Conservation (phyloP, 2,113 vertebrate genomes). For the Oceanodroma tethys region DNA sequence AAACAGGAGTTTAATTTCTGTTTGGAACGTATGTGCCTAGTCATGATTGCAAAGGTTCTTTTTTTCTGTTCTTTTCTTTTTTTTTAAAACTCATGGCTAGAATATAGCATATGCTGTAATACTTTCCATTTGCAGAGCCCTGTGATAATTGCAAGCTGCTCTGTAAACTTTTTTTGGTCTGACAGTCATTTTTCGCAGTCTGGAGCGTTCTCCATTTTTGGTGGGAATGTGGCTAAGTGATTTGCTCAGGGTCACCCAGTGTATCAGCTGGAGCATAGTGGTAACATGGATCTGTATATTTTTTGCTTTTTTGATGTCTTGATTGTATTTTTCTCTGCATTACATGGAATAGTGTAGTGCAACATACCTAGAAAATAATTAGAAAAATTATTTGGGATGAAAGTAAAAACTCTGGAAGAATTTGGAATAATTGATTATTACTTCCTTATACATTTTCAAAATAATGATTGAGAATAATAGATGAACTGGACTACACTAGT, state of each 20-base stretch:
- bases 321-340: not conserved
- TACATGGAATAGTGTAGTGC: not conserved
- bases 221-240: not conserved
- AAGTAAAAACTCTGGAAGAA: not conserved
- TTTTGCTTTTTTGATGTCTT: not conserved
- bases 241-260: not conserved
- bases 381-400: not conserved
- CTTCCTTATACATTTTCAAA: not conserved
- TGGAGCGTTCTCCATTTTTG: slow-evolving; percentile 28
- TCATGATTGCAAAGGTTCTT: not conserved
- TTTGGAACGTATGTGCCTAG: not conserved
- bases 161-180: slow-evolving; percentile 21
- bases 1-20: slow-evolving; percentile 10
- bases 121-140: slow-evolving; percentile 38
- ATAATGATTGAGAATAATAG: not conserved
- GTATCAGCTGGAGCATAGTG: not conserved
- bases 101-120: slow-evolving; percentile 9
- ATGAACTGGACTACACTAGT: not conserved
- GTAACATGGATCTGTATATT: not conserved
- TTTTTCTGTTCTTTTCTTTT: not conserved
- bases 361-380: not conserved
- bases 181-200: not conserved
- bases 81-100: not conserved
- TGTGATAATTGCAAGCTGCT: slow-evolving; percentile 41
- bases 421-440: not conserved